Conservation (phyloP, 2,888 invertebrate genomes). For the Scaptomyza cyrtandrae region DNA sequence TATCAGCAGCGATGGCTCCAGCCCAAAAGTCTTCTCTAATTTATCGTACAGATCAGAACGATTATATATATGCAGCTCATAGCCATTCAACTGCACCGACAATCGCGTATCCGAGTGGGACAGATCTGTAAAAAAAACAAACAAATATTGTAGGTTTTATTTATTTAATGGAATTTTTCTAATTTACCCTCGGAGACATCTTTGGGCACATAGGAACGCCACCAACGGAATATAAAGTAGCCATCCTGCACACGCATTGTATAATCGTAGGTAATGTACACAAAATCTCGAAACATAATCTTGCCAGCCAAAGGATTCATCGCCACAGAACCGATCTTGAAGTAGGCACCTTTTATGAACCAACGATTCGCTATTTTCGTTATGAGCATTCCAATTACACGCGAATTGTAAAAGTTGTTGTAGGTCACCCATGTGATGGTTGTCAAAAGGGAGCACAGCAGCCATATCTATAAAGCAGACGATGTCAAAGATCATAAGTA, state of each 20-base stretch:
- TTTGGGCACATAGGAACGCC: slow-evolving; percentile 97
- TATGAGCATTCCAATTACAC: slow-evolving; percentile 94
- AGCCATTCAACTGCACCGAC: slow-evolving; percentile 95
- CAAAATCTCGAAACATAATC: slow-evolving; percentile 98
- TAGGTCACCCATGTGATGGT: slow-evolving; percentile 97
- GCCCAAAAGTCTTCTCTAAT: slow-evolving; percentile 94
- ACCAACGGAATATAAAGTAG: slow-evolving; percentile 98
- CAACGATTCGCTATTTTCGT: slow-evolving; percentile 95
- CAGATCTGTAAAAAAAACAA: slow-evolving; percentile 89
- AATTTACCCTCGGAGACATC: slow-evolving; percentile 95
- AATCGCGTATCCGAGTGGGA: slow-evolving; percentile 97
- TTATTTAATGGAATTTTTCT: slow-evolving; percentile 4
- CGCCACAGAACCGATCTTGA: slow-evolving; percentile 97
- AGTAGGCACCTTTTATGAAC: slow-evolving; percentile 93
- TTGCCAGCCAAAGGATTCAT: slow-evolving; percentile 98
- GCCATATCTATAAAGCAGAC: slow-evolving; percentile 86
- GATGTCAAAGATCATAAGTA: slow-evolving; percentile 2
- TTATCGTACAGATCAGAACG: slow-evolving; percentile 93
- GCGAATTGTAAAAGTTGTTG: slow-evolving; percentile 97
- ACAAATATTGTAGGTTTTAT: neutral
- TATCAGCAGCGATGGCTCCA: slow-evolving; percentile 91
- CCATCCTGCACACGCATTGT: slow-evolving; percentile 97
- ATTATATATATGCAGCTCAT: slow-evolving; percentile 98
- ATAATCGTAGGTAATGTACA: slow-evolving; percentile 97
- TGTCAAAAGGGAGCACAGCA: slow-evolving; percentile 92